These are phyloP conservation scores for Arbacia lixula DNA, from an alignment of 53 echinoderm and acorn worm species.

Conservation along the genomic window DNA sequence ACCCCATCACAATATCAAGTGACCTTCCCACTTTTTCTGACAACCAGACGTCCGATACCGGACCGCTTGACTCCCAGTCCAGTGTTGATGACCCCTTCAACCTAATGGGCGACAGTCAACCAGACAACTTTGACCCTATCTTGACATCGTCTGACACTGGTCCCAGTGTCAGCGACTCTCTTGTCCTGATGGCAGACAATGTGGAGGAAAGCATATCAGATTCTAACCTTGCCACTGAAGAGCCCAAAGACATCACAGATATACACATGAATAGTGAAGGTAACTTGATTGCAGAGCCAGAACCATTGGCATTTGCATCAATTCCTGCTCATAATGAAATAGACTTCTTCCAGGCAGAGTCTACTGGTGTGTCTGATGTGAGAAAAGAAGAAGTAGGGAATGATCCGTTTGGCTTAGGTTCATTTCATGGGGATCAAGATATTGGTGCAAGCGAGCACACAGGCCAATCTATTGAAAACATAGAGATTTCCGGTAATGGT, in stretches of 20 bases:
- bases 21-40: constrained; percentile 21
- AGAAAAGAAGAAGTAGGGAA: too few species aligned
- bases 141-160: constrained; percentile 31
- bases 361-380: too few species aligned
- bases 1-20: constrained; percentile 31
- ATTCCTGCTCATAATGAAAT: too few species aligned
- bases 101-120: neutral
- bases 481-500: too few species aligned
- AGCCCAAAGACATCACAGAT: too few species aligned
- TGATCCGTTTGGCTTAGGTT: constrained; percentile 68
- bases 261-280: too few species aligned
- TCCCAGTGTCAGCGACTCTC: constrained; percentile 9
- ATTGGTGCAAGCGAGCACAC: neutral
- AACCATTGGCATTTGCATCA: too few species aligned
- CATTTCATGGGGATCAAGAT: constrained; percentile 28
- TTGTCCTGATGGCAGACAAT: neutral
- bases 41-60: neutral
- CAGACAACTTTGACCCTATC: constrained; percentile 4
- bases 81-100: constrained; percentile 37
- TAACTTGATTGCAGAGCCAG: too few species aligned
- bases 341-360: too few species aligned
- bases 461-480: neutral
- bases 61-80: neutral
- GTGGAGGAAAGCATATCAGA: constrained; percentile 7
- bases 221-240: constrained; percentile 1